Conservation (phyloP, 92 coral and sea anemone genomes). For the Porites cylindrica region DNA sequence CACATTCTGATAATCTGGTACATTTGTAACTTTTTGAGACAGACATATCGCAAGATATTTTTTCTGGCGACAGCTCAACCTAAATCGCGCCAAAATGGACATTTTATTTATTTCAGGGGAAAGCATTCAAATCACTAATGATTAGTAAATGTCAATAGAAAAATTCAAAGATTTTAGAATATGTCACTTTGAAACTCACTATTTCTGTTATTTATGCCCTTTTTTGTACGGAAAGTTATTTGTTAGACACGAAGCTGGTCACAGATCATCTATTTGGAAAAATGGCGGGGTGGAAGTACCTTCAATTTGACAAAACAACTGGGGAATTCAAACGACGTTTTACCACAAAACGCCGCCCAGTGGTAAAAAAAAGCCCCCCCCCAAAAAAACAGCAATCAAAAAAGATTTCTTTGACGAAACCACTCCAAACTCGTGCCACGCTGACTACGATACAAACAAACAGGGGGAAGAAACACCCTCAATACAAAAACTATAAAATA, state of each 20-base stretch:
- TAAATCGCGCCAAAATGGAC: background rate
- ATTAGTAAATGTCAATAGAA: background rate
- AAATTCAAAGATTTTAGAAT: background rate
- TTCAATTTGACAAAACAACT: background rate
- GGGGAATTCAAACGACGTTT: background rate
- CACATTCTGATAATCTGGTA: constrained; percentile 1
- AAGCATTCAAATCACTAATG: too few relatives aligned
- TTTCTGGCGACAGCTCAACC: background rate
- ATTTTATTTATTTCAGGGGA: background rate
- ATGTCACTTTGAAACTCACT: background rate
- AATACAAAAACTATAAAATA: background rate
- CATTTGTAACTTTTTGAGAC: constrained; percentile 11
- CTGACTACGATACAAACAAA: background rate
- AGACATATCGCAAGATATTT: background rate
- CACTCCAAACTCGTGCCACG: background rate
- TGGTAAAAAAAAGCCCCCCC: background rate
- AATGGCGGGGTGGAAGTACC: background rate
- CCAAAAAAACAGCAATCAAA: background rate
- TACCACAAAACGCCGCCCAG: background rate
- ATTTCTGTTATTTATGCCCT: background rate
- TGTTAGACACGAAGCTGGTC: background rate
- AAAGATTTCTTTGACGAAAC: background rate
- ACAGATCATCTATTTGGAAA: background rate
- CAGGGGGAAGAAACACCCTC: background rate
- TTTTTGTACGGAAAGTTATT: too few relatives aligned